A percentile compares a stretch with the other conserved stretches of the same genome.
Conservation (phyloP, 2,113 vertebrate genomes). For the Burhinus bistriatus region DNA sequence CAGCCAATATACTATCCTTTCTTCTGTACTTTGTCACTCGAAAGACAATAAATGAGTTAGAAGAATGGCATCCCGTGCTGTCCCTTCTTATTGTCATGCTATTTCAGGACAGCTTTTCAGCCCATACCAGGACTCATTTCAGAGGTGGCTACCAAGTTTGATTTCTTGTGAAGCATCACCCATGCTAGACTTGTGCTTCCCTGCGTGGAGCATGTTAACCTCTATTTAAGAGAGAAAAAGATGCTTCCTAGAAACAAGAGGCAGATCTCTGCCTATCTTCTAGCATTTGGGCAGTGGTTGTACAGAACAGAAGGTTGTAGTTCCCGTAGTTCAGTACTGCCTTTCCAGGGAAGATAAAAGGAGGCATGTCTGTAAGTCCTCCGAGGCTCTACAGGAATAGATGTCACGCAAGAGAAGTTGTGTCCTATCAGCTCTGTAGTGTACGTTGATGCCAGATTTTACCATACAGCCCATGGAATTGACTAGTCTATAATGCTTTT, state of each 20-base stretch:
- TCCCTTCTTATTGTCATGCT: background rate
- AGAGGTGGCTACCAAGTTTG: background rate
- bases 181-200: background rate
- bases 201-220: background rate
- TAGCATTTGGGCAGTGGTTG: background rate
- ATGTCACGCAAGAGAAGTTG: background rate
- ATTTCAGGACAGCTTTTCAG: background rate
- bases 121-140: background rate
- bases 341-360: background rate
- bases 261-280: background rate
- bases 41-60: background rate
- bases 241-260: background rate
- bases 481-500: background rate
- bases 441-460: background rate
- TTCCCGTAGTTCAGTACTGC: background rate
- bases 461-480: background rate
- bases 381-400: background rate
- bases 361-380: background rate
- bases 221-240: background rate
- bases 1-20: background rate
- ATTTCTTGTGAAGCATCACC: background rate
- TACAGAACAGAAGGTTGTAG: background rate
- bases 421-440: background rate
- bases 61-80: background rate
- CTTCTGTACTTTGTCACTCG: background rate